Evolutionary conservation across 2,888 invertebrate species (phyloP).

Genomic region (Syrista parreyssii): DNA sequence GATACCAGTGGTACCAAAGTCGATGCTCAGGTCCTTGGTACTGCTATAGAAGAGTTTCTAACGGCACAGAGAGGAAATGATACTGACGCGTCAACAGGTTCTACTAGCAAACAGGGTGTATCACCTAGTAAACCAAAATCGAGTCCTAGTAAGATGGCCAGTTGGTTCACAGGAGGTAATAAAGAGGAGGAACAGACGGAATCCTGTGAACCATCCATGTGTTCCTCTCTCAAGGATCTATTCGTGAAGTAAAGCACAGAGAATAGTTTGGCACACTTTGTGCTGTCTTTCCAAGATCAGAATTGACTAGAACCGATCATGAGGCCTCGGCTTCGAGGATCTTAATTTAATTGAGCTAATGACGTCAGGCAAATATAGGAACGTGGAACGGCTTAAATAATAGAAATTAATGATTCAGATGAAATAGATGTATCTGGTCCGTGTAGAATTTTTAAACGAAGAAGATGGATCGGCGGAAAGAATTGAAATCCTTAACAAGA

Average conservation of each 20-base stretch:
- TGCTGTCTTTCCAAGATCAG: neutral
- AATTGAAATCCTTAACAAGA: neutral
- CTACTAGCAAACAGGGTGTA: slow-evolving; percentile 57
- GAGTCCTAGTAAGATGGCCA: slow-evolving; percentile 49
- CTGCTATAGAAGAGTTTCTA: slow-evolving; percentile 86
- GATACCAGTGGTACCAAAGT: slow-evolving; percentile 81
- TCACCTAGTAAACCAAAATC: slow-evolving; percentile 59
- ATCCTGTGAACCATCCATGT: slow-evolving; percentile 83
- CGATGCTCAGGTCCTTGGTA: slow-evolving; percentile 84
- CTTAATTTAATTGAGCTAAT: neutral
- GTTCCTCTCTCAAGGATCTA: slow-evolving; percentile 86
- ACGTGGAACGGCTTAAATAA: neutral
- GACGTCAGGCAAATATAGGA: neutral
- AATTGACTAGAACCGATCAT: neutral
- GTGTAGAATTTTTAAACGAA: neutral
- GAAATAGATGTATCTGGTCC: neutral
- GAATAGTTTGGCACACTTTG: neutral
- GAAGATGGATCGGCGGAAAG: neutral
- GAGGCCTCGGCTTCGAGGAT: neutral
- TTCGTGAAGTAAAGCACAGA: slow-evolving; percentile 78
- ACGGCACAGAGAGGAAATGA: slow-evolving; percentile 71
- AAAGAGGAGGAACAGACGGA: slow-evolving; percentile 78
- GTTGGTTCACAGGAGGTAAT: slow-evolving; percentile 66
- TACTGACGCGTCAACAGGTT: slow-evolving; percentile 53
- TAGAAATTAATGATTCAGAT: neutral